A percentile compares a stretch with the other conserved stretches of the same genome.
These are phyloP conservation scores for Malthinus seriepunctatus DNA, from an alignment of 2,888 invertebrate species.

Conservation along the genomic window DNA sequence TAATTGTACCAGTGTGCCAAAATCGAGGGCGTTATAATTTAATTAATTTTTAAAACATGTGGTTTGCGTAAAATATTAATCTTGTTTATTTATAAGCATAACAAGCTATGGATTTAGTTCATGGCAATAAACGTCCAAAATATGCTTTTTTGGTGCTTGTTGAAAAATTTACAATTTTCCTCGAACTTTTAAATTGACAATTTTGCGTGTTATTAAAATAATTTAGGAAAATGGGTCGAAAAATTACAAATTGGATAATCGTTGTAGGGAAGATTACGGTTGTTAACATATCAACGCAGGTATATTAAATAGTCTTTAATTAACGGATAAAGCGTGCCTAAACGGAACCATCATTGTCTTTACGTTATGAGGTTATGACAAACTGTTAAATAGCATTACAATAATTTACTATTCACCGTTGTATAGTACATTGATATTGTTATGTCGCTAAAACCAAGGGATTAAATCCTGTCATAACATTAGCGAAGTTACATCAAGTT, in stretches of 20 bases:
- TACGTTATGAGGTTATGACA: not conserved
- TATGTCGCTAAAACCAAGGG: not conserved
- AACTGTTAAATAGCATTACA: slow-evolving; percentile 1
- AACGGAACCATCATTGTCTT: not conserved
- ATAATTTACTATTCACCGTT: not conserved
- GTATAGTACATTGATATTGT: slow-evolving; percentile 2
- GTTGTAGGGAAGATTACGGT: too few species aligned
- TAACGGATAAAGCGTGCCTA: too few species aligned
- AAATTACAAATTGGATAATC: too few species aligned
- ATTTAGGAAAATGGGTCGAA: too few species aligned
- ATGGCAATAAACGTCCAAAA: too few species aligned
- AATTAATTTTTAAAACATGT: slow-evolving; percentile 13
- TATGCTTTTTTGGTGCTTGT: too few species aligned
- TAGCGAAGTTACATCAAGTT: slow-evolving; percentile 4
- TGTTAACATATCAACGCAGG: too few species aligned
- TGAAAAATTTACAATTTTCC: too few species aligned
- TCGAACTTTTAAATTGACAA: too few species aligned
- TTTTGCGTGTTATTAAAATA: too few species aligned
- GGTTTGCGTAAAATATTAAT: slow-evolving; percentile 10
- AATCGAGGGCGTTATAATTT: slow-evolving; percentile 13
- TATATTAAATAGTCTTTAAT: too few species aligned
- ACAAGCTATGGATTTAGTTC: too few species aligned
- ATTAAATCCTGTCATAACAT: slow-evolving; percentile 8
- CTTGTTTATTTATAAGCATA: slow-evolving; percentile 10
- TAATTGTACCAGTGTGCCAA: slow-evolving; percentile 20